Conservation (phyloP, 64 coral and sea anemone species). For the Dendrophyllia cribrosa region DNA sequence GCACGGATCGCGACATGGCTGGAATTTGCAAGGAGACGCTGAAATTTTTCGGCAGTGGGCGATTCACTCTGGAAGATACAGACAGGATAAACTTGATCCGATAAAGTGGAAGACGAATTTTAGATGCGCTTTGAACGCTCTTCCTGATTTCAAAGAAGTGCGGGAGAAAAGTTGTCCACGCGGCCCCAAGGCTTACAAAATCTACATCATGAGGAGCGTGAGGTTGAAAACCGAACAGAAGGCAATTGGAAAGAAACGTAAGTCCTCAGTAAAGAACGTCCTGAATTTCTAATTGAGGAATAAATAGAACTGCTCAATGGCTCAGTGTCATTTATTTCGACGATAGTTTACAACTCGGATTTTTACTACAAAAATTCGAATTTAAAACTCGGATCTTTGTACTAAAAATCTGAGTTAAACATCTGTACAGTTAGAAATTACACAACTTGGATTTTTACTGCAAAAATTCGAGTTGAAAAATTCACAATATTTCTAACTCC, state of each 20-base stretch:
- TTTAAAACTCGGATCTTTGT: too few species aligned
- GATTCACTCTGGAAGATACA: conserved; percentile 74
- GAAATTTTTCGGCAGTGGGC: conserved; percentile 82
- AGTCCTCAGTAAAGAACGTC: too few species aligned
- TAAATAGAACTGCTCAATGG: too few species aligned
- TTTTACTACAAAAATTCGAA: too few species aligned
- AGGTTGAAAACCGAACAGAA: background rate
- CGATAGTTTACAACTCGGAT: too few species aligned
- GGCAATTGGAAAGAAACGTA: background rate
- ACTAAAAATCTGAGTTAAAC: too few species aligned
- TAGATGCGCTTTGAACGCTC: conserved; percentile 85
- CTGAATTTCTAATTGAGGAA: too few species aligned
- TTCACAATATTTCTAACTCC: too few species aligned
- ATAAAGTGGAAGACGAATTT: conserved; percentile 93
- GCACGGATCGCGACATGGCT: conserved; percentile 76
- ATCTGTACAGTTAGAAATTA: too few species aligned
- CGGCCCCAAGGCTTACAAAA: conserved; percentile 49
- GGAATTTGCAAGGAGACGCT: conserved; percentile 54
- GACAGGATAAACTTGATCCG: conserved; percentile 31
- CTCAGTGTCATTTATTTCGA: background rate
- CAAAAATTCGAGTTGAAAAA: too few species aligned
- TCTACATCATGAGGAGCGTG: conserved; percentile 53
- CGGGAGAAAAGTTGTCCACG: conserved; percentile 12
- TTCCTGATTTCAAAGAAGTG: conserved; percentile 73
- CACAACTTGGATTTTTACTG: too few species aligned